A percentile compares a stretch with the other conserved stretches of the same genome.
Conservation (phyloP, 2,113 vertebrate genomes). For the Acrocephalus arundinaceus region DNA sequence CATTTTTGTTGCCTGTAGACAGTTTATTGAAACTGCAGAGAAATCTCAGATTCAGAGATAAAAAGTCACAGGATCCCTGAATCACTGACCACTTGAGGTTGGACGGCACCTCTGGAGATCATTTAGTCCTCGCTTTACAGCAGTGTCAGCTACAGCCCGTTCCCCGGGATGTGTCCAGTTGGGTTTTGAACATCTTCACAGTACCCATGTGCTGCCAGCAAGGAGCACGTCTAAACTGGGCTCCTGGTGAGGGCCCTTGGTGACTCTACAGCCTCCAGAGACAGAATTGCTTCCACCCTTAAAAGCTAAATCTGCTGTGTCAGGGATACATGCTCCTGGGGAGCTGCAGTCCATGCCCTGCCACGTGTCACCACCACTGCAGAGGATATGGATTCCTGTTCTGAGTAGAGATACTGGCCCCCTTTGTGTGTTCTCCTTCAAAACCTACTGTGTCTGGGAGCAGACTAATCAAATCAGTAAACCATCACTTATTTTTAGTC, state of each 20-base stretch:
- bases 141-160: neutral
- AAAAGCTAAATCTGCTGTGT: neutral
- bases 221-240: neutral
- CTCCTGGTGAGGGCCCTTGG: neutral
- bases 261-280: neutral
- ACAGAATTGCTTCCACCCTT: neutral
- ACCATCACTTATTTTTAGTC: neutral
- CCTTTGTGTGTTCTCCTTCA: neutral
- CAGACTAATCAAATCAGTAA: neutral
- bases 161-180: neutral
- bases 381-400: neutral
- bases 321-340: too few relatives aligned
- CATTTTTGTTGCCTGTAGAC: neutral
- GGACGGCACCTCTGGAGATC: neutral
- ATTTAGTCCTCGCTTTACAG: neutral
- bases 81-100: neutral
- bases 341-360: neutral
- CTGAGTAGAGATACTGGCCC: neutral
- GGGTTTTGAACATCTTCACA: neutral
- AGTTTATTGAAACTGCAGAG: neutral
- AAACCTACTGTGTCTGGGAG: neutral
- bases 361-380: neutral
- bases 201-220: accelerated
- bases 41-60: neutral
- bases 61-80: neutral